A percentile compares a stretch with the other conserved stretches of the same genome.
These are phyloP conservation scores for Sarcophaga variegata DNA, from an alignment of 2,888 invertebrate species.

Conservation along the genomic window DNA sequence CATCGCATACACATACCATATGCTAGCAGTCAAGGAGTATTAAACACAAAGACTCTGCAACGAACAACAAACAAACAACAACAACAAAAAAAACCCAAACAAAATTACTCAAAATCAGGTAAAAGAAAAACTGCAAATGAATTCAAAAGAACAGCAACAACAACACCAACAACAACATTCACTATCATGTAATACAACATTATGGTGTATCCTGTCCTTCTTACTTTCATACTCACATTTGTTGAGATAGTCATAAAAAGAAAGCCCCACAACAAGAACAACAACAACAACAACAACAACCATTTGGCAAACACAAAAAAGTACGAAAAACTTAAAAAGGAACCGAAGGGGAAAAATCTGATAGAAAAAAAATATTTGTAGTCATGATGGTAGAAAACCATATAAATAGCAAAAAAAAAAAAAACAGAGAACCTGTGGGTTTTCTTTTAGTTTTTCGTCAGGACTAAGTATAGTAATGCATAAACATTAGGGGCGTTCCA, in stretches of 20 bases:
- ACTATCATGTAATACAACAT: too few relatives aligned
- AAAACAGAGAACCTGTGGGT: background rate
- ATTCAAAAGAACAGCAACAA: background rate
- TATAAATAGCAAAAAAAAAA: slow-evolving; percentile 23
- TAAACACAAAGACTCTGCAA: slow-evolving; percentile 17
- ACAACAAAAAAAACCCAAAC: too few relatives aligned
- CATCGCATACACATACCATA: slow-evolving; percentile 18
- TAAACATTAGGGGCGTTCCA: slow-evolving; percentile 14
- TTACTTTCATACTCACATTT: too few relatives aligned
- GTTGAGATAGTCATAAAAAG: too few relatives aligned
- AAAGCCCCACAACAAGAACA: background rate
- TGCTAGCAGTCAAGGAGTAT: slow-evolving; percentile 60
- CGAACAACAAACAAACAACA: too few relatives aligned
- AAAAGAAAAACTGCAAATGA: background rate
- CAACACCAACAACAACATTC: background rate
- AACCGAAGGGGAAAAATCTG: slow-evolving; percentile 28
- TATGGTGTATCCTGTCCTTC: too few relatives aligned
- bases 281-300: slow-evolving; percentile 13
- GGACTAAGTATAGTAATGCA: background rate
- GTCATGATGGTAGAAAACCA: slow-evolving; percentile 44
- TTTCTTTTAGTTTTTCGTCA: background rate
- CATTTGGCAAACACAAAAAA: background rate
- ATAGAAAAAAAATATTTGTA: background rate
- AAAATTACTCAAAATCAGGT: background rate
- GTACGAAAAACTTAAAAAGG: slow-evolving; percentile 20